These are phyloP conservation scores for Automeris io DNA, from an alignment of 2,888 invertebrate species.

Conservation along the genomic window DNA sequence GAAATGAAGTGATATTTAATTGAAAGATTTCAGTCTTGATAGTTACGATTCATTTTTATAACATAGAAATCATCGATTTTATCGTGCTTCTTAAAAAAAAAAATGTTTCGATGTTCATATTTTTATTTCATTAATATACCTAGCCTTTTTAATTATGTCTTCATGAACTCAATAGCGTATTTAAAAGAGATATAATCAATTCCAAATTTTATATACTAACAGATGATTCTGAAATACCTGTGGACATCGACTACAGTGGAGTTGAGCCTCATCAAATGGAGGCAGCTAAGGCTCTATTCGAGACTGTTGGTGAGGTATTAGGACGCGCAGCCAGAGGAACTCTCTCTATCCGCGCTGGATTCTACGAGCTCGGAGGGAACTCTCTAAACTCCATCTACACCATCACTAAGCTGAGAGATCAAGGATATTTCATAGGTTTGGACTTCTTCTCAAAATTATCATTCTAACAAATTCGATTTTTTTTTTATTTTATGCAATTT, in stretches of 20 bases:
- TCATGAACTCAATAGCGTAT: too few relatives aligned
- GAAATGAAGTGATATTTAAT: too few relatives aligned
- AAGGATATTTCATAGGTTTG: slow-evolving; percentile 86
- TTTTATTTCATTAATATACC: too few relatives aligned
- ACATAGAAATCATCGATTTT: too few relatives aligned
- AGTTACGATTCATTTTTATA: too few relatives aligned
- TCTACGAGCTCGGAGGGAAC: slow-evolving; percentile 91
- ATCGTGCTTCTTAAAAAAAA: too few relatives aligned
- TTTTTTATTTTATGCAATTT: not conserved
- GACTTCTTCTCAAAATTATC: too few relatives aligned
- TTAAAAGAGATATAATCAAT: too few relatives aligned
- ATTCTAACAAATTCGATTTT: not conserved
- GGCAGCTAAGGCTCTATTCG: slow-evolving; percentile 83
- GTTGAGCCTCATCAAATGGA: slow-evolving; percentile 76
- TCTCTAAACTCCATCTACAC: slow-evolving; percentile 91
- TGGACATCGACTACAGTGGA: slow-evolving; percentile 81
- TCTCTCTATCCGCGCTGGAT: slow-evolving; percentile 81
- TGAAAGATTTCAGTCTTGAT: too few relatives aligned
- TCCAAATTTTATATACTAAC: slow-evolving; percentile 7
- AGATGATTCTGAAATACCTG: slow-evolving; percentile 73
- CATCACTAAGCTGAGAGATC: slow-evolving; percentile 84
- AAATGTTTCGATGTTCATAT: too few relatives aligned
- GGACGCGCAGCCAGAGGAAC: slow-evolving; percentile 79
- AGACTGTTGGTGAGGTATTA: slow-evolving; percentile 84
- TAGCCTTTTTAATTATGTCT: too few relatives aligned